Evolutionary conservation across 2,888 invertebrate genomes (phyloP), one percentile per base, ranked within the genome.

Genomic region (Lepidonotus clava): DNA sequence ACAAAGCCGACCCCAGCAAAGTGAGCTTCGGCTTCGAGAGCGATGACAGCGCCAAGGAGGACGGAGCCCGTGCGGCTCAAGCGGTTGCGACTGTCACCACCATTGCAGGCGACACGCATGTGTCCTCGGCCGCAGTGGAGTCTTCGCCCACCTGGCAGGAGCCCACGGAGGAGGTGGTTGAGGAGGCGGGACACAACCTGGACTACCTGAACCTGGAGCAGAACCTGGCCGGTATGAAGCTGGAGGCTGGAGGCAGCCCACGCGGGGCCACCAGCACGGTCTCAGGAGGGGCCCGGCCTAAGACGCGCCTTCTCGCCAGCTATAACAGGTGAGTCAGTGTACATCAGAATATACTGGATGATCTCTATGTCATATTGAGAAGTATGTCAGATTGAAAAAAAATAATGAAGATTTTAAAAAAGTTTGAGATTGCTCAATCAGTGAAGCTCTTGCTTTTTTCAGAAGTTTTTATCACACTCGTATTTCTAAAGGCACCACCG

Each of bases 271-370:
- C 61, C 11, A 34, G 1, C 4, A 86, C 88, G 36, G 77, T 36
- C 1, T 28, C 56, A 4, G 83, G 84, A 67, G 92, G 92, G n/a
- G 92, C 93, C n/a, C 89, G 93, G 66, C 93, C 93, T 21, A 93
- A 93, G 88, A 91, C 92, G 24, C 46, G 51, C 32, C 46, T 80
- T 32, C 6, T 34, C 36, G n/a, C 8, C 38, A 71, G 1, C 71
- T 71, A 71, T n/a, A 71, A 71, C n/a, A 71, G 38, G 71, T 71
- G 4, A 38, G 36, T n/a, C n/a, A n/a, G n/a, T n/a, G n/a, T n/a
- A n/a, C n/a, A n/a, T n/a, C n/a, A n/a, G n/a, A n/a, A n/a, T n/a
- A n/a, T n/a, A n/a, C n/a, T n/a, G n/a, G n/a, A n/a, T n/a, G n/a
- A n/a, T n/a, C n/a, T n/a, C n/a, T n/a, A n/a, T n/a, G n/a, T n/a